phyloP scores from a whole-genome alignment of 2,797 vertebrate species.

The Notoglanidium macrostoma region DNA sequence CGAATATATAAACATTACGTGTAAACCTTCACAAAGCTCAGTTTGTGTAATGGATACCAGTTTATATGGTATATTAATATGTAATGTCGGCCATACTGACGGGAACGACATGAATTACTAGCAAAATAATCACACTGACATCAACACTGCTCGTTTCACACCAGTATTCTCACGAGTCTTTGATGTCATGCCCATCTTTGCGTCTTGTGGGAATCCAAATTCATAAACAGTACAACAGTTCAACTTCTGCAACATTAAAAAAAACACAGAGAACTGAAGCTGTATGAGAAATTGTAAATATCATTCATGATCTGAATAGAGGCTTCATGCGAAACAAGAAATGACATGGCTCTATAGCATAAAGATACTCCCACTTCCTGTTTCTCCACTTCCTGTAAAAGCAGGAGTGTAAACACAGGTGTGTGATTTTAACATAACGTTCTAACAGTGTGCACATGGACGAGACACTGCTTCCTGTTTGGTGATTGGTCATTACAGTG shows the following conservation, averaged over 20 bases:
- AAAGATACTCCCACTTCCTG: not conserved
- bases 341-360: not conserved
- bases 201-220: not conserved
- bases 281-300: not conserved
- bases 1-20: not conserved
- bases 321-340: not conserved
- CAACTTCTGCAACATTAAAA: not conserved
- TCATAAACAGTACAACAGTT: not conserved
- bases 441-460: not conserved
- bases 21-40: not conserved
- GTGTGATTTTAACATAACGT: not conserved
- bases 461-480: not conserved
- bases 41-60: not conserved
- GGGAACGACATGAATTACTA: not conserved
- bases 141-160: not conserved
- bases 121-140: not conserved
- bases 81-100: not conserved
- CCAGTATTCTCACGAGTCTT: not conserved
- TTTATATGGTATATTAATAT: not conserved
- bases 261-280: not conserved
- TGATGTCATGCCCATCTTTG: not conserved
- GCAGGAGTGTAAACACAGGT: not conserved
- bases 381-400: not conserved
- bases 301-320: not conserved
- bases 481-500: slow-evolving; percentile 1